phyloP scores from a whole-genome alignment of 2,888 invertebrate genomes.

The Notodonta ziczac region DNA sequence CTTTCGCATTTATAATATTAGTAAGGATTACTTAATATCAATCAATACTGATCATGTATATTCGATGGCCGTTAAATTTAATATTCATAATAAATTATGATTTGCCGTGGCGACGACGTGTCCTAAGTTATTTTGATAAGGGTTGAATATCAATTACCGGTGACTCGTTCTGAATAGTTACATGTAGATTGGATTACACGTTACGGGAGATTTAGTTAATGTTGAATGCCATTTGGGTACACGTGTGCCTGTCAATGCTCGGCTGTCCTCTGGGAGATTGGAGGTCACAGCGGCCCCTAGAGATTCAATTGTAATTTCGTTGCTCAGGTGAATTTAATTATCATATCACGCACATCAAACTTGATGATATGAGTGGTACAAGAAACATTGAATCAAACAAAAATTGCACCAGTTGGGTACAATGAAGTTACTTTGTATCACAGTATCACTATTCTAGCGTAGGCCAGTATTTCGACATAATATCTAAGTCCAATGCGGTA shows the following conservation, averaged over 20 bases:
- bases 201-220: constrained; percentile 27
- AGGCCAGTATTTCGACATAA: no score
- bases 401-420: no score
- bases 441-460: no score
- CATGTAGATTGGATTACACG: constrained; percentile 23
- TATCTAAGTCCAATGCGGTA: no score
- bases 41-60: not conserved
- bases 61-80: constrained; percentile 1
- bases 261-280: constrained; percentile 23
- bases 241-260: constrained; percentile 34
- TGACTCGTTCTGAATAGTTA: constrained; percentile 21
- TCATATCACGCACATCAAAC: not conserved
- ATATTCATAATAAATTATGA: constrained; percentile 25
- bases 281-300: constrained; percentile 24
- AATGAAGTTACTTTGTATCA: no score
- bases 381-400: no score
- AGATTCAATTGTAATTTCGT: constrained; percentile 20
- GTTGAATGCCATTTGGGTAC: constrained; percentile 33
- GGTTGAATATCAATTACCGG: constrained; percentile 49
- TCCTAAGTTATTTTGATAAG: constrained; percentile 49
- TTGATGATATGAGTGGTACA: no score
- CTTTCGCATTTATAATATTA: no score
- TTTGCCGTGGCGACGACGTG: constrained; percentile 27
- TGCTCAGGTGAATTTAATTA: constrained; percentile 9
- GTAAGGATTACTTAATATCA: no score